phyloP scores from a whole-genome alignment of 2,113 vertebrate species.

The Triplophysa rosa region DNA sequence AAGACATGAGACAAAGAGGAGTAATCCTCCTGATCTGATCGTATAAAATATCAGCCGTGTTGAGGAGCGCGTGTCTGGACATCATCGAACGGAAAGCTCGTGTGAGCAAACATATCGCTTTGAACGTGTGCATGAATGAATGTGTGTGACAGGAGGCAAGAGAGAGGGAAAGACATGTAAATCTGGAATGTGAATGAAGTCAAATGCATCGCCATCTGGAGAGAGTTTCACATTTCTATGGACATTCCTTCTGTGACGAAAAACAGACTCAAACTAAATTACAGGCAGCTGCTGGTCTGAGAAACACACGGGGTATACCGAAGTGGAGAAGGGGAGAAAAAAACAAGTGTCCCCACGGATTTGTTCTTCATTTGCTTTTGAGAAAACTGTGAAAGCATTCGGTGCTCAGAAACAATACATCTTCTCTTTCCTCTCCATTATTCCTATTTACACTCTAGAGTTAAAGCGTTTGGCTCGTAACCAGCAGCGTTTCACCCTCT shows the following conservation, averaged over 20 bases:
- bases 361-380: slow-evolving; percentile 50
- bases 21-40: neutral
- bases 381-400: slow-evolving; percentile 34
- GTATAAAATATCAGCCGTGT: neutral
- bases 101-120: neutral
- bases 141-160: slow-evolving; percentile 24
- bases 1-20: neutral
- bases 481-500: neutral
- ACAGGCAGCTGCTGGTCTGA: slow-evolving; percentile 46
- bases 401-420: slow-evolving; percentile 29
- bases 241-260: slow-evolving; percentile 61
- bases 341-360: slow-evolving; percentile 29
- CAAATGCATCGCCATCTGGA: slow-evolving; percentile 65
- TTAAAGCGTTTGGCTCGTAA: slow-evolving; percentile 18
- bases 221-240: slow-evolving; percentile 72
- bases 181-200: slow-evolving; percentile 37
- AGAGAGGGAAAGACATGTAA: slow-evolving; percentile 8
- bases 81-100: neutral
- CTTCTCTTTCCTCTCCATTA: slow-evolving; percentile 11
- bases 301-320: slow-evolving; percentile 17
- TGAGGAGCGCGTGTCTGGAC: neutral
- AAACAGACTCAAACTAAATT: slow-evolving; percentile 60
- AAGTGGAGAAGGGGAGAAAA: neutral
- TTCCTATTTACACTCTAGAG: neutral
- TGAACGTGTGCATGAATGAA: slow-evolving; percentile 11